A percentile compares a stretch with the other conserved stretches of the same genome.
Evolutionary conservation across 2,888 invertebrate genomes (phyloP).

Genomic region (Altica lythri): DNA sequence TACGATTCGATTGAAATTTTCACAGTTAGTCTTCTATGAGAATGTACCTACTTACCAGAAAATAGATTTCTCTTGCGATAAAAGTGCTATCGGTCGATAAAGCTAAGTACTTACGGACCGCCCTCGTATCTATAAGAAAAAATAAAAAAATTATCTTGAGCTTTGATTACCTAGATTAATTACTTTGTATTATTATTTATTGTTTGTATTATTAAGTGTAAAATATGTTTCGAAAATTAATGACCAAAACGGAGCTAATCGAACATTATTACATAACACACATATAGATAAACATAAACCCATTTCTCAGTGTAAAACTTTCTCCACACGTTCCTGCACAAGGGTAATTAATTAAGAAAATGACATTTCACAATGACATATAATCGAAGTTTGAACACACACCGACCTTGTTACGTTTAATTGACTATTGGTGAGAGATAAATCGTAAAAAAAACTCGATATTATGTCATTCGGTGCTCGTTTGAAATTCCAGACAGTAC

Average conservation of each 20-base stretch:
- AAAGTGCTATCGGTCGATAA: no score
- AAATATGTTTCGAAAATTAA: no score
- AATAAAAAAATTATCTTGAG: no score
- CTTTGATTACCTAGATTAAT: not conserved
- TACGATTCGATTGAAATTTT: no score
- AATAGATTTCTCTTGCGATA: no score
- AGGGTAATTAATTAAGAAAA: slow-evolving; percentile 19
- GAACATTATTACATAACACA: slow-evolving; percentile 6
- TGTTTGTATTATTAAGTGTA: not conserved
- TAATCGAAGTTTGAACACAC: slow-evolving; percentile 14
- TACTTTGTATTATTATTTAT: not conserved
- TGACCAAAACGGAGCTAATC: slow-evolving; percentile 10
- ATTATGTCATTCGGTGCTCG: slow-evolving; percentile 19
- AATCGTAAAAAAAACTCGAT: slow-evolving; percentile 19
- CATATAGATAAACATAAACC: slow-evolving; percentile 5
- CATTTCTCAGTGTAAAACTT: slow-evolving; percentile 6
- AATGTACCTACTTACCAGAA: no score
- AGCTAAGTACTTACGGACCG: no score
- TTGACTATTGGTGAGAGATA: slow-evolving; percentile 16
- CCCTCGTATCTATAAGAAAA: no score
- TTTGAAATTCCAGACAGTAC: slow-evolving; percentile 17
- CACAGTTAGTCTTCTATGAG: no score
- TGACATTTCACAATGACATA: slow-evolving; percentile 20
- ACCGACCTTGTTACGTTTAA: slow-evolving; percentile 19
- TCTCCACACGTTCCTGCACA: slow-evolving; percentile 2